These are phyloP conservation scores for Montipora capricornis DNA, from an alignment of 64 coral and sea anemone species.

Conservation along the genomic window DNA sequence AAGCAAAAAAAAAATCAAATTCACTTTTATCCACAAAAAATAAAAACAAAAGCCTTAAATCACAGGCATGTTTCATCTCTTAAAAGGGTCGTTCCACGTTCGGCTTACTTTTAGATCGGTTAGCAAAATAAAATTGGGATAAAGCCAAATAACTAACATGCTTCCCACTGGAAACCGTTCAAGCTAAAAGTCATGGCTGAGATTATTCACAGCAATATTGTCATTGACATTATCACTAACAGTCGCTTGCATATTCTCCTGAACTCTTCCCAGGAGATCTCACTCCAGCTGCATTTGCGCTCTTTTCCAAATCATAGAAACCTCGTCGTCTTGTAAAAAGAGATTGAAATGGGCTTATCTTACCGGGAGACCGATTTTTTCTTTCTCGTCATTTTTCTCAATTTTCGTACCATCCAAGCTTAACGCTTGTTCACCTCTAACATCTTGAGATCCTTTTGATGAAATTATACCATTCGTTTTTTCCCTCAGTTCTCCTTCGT, in stretches of 20 bases:
- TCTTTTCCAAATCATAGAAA: slow-evolving; percentile 33
- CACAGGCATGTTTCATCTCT: too few species aligned
- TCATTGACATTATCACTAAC: background rate
- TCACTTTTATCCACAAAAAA: too few species aligned
- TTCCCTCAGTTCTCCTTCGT: background rate
- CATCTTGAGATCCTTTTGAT: background rate
- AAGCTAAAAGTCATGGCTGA: too few species aligned
- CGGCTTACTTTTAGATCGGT: too few species aligned
- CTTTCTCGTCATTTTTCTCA: slow-evolving; percentile 3
- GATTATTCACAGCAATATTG: background rate
- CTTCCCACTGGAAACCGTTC: too few species aligned
- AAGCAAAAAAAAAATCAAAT: too few species aligned
- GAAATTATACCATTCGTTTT: background rate
- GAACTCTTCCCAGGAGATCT: background rate
- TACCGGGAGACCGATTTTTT: background rate
- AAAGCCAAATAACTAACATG: too few species aligned
- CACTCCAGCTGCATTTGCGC: background rate
- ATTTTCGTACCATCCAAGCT: background rate
- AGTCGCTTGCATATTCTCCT: background rate
- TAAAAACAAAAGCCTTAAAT: too few species aligned
- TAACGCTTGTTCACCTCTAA: background rate
- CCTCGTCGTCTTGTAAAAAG: slow-evolving; percentile 16
- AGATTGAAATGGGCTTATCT: slow-evolving; percentile 30
- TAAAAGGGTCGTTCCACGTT: too few species aligned
- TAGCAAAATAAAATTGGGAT: too few species aligned